Percentiles rank a stretch among this genome's conserved stretches.
phyloP scores from a whole-genome alignment of 2,797 vertebrate species.

The Etheostoma perlongum region DNA sequence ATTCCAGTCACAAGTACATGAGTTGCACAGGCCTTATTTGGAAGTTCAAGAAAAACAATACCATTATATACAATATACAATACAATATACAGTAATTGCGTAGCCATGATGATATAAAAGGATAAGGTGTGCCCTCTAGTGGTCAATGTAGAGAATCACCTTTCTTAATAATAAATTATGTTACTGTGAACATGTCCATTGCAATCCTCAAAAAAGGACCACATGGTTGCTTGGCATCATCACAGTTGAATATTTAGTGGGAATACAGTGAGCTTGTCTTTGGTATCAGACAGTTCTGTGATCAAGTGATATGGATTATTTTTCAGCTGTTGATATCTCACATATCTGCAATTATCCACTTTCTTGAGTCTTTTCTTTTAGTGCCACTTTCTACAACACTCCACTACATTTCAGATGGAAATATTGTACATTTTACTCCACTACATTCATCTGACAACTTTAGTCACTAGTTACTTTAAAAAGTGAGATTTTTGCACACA shows the following conservation, averaged over 20 bases:
- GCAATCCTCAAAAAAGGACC: background rate
- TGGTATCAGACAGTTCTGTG: background rate
- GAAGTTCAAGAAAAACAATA: background rate
- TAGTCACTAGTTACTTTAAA: too few species aligned
- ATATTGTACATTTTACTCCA: too few species aligned
- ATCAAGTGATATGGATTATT: background rate
- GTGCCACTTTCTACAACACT: too few species aligned
- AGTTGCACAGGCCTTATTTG: background rate
- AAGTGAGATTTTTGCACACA: too few species aligned
- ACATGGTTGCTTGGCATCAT: background rate
- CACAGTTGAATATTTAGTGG: background rate
- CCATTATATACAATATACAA: background rate
- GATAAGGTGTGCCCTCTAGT: slow-evolving; percentile 44
- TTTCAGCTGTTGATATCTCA: background rate
- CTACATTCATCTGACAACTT: too few species aligned
- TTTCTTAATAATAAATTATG: background rate
- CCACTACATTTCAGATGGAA: too few species aligned
- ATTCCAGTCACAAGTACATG: slow-evolving; percentile 1
- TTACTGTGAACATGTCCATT: background rate
- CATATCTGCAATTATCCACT: too few species aligned
- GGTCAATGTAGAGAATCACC: slow-evolving; percentile 18
- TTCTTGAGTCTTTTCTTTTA: too few species aligned
- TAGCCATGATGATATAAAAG: background rate
- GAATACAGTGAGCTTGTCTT: background rate
- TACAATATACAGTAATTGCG: too few species aligned